Evolutionary conservation across 2,888 invertebrate genomes (phyloP), one percentile per base, ranked within the genome.

Genomic region (Aporophyla nigra): DNA sequence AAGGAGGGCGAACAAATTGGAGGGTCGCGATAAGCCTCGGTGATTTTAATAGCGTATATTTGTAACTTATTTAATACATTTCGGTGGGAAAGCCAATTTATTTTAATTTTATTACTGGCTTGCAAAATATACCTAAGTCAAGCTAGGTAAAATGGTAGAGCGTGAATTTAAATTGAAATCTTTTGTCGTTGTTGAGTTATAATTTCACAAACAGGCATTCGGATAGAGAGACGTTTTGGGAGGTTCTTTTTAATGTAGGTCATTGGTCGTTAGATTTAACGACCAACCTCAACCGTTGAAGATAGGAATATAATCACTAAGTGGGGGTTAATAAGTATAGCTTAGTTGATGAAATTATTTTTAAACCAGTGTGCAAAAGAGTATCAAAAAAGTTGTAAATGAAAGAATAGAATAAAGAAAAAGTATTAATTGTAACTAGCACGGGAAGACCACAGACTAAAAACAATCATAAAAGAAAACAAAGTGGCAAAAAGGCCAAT

Each of bases 41-140:
- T 81, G 81, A 80, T 82, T 87, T 75, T 81, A 80, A 78, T 83
- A 69, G 65, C 61, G 69, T 66, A 70, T 78, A 61, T 81, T 80
- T 74, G 67, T 71, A 75, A 56, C 51, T 75, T 82, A 74, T 54
- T 79, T 49, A 33, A 67, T 62, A 56, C n/a, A 74, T 82, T 75
- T 76, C 62, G 40, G 5, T 43, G 43, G 14, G 33, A 54, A 46
- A 67, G 24, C 1, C 19, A 51, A 53, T 77, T 63, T 58, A 63
- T 58, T 80, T 71, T 63, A 19, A 73, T 80, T 63, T 56, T 33
- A 56, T 77, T 63, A 33, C 51, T 46, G 53, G 46, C 19, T 33
- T 68, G 33, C 16, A 27, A 21, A 49, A 46, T 21, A 12, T 33
- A 12, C 21, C 21, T 33, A 21, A 21, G 3, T 6, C 12, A 33